Conservation (phyloP, 2,888 invertebrate genomes). For the Ectropis crepuscularia region DNA sequence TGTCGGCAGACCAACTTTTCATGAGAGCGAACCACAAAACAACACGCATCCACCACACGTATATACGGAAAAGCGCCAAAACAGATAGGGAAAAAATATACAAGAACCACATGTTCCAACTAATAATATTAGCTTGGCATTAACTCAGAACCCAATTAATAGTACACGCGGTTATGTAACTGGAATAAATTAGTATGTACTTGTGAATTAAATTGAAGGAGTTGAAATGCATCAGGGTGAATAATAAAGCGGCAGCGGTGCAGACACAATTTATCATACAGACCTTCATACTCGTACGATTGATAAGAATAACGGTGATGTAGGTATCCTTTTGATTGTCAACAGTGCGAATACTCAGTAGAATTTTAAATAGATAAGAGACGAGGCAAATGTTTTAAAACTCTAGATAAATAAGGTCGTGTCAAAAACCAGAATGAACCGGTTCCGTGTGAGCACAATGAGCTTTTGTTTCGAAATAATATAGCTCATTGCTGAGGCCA, state of each 20-base stretch:
- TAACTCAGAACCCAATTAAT: slow-evolving; percentile 21
- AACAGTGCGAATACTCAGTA: slow-evolving; percentile 36
- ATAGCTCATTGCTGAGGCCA: not conserved
- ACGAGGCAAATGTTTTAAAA: slow-evolving; percentile 54
- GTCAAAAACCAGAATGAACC: slow-evolving; percentile 55
- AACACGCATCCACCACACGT: slow-evolving; percentile 51
- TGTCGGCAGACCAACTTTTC: slow-evolving; percentile 46
- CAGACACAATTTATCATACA: slow-evolving; percentile 37
- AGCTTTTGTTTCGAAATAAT: slow-evolving; percentile 50
- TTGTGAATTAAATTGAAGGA: slow-evolving; percentile 8
- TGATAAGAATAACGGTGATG: slow-evolving; percentile 51
- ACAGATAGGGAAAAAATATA: slow-evolving; percentile 46
- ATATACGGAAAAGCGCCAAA: slow-evolving; percentile 57
- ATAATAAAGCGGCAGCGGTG: slow-evolving; percentile 26
- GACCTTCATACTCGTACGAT: slow-evolving; percentile 57
- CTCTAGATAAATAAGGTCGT: slow-evolving; percentile 61
- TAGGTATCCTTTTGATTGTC: slow-evolving; percentile 38
- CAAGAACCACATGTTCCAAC: slow-evolving; percentile 17
- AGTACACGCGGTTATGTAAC: slow-evolving; percentile 25
- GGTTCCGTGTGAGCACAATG: slow-evolving; percentile 52
- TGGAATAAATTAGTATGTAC: slow-evolving; percentile 14
- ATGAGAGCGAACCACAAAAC: slow-evolving; percentile 61
- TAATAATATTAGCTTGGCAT: slow-evolving; percentile 24
- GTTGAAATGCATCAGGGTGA: slow-evolving; percentile 21
- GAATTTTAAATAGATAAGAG: slow-evolving; percentile 25